phyloP scores from a whole-genome alignment of 2,113 vertebrate genomes.

The Nerophis lumbriciformis region DNA sequence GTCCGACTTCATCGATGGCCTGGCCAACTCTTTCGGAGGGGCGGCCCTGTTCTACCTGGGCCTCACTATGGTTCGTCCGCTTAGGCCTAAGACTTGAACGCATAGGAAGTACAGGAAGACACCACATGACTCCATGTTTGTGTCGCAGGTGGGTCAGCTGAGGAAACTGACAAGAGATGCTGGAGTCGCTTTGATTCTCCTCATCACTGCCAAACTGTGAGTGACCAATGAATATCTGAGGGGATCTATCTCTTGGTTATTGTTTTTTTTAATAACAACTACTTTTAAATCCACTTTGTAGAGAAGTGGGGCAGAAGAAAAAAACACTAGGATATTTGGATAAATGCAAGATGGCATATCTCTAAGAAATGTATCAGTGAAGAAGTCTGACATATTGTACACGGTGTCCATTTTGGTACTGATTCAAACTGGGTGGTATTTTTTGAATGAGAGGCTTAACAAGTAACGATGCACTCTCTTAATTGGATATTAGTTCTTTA shows the following conservation, averaged over 20 bases:
- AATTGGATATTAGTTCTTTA: no score
- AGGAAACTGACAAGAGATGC: conserved; percentile 83
- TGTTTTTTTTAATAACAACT: no score
- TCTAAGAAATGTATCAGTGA: no score
- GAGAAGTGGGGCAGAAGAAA: no score
- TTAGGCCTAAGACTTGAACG: background rate
- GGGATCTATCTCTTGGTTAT: background rate
- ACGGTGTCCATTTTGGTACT: no score
- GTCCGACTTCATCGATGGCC: conserved; percentile 88
- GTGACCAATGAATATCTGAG: conserved; percentile 24
- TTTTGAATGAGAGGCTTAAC: no score
- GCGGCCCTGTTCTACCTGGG: conserved; percentile 95
- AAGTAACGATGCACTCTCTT: no score
- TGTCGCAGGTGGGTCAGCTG: conserved; percentile 79
- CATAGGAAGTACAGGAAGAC: background rate
- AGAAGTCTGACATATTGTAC: no score
- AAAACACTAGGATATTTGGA: no score
- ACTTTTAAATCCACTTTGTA: no score
- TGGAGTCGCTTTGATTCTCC: conserved; percentile 89
- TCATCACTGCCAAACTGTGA: conserved; percentile 99
- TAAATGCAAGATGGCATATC: no score
- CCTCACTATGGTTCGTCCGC: conserved; percentile 81
- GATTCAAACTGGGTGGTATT: no score
- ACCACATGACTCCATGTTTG: background rate
- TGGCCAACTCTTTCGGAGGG: conserved; percentile 92